These are phyloP conservation scores for Alviniconcha marisindica DNA, from an alignment of 1,140 invertebrate genomes.

Conservation along the genomic window DNA sequence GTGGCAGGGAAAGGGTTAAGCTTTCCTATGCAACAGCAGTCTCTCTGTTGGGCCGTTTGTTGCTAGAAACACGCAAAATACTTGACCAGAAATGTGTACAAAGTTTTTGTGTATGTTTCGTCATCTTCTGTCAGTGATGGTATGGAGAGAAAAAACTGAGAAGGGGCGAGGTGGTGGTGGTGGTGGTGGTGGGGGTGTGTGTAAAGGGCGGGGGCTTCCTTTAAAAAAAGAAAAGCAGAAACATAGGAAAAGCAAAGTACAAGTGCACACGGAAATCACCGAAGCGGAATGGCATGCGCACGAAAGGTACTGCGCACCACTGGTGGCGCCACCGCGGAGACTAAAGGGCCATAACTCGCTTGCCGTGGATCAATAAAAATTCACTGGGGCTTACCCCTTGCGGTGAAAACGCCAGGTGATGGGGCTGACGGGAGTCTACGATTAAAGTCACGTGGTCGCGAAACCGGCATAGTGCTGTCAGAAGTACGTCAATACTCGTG, in stretches of 20 bases:
- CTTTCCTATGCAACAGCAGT: too few species aligned
- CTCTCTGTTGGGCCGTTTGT: too few species aligned
- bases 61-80: too few species aligned
- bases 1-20: too few species aligned
- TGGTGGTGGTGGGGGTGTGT: not conserved
- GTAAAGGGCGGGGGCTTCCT: not conserved
- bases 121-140: too few species aligned
- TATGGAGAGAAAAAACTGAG: too few species aligned
- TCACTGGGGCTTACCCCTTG: not conserved
- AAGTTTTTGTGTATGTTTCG: too few species aligned
- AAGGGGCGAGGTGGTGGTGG: too few species aligned
- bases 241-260: too few species aligned
- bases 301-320: not conserved
- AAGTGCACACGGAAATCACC: not conserved
- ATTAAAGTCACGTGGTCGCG: not conserved
- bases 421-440: not conserved
- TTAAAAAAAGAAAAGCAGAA: too few species aligned
- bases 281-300: constrained; percentile 26
- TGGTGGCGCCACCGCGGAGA: constrained; percentile 21
- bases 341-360: constrained; percentile 20
- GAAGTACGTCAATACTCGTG: not conserved
- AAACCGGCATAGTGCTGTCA: not conserved
- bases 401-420: not conserved
- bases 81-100: too few species aligned
- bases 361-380: not conserved